Evolutionary conservation across 1,140 invertebrate genomes (phyloP), one percentile per base, ranked within the genome.

Genomic region (Brachionus asplanchnoidis): DNA sequence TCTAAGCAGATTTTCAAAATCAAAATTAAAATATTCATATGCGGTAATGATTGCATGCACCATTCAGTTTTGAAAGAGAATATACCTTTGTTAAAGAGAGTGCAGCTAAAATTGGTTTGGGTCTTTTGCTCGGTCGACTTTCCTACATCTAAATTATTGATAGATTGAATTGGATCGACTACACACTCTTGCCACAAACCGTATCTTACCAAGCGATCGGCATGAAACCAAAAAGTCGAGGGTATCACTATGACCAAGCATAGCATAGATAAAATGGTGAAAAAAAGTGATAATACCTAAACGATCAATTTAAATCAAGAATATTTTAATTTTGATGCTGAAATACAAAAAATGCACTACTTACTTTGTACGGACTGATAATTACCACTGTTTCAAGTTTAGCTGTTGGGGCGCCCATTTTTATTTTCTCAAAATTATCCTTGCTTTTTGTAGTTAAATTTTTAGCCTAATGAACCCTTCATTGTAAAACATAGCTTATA

Each of bases 311-410:
- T 73, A 17, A 42, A 73, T 73, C 32, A 73, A n/a, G 40, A 73
- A 40, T 42, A 40, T 40, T 40, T 40, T 42, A 73, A 42, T 73
- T 73, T 73, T 40, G 17, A 40, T 40, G 12, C 17, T 60, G 2
- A n/a, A 60, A 23, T 60, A 60, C 5, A 50, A 12, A 78, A 9
- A n/a, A 14, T 53, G 53, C 44, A 6, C 14, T 17, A 82, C 79
- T 82, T 65, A 82, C 79, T 68, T 82, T 82, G 40, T 28, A 82
- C 28, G 79, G 79, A 26, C 79, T 82, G 12, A 65, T 46, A 12
- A 82, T 82, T n/a, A 82, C 79, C 17, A 82, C 53, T 40, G 79
- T 82, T 65, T 82, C 79, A 17, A 82, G 40, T 46, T 82, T 82
- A 40, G 79, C 79, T 65, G 79, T 82, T 11, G 79, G 79, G 11